These are phyloP conservation scores for Rhodinocichla rosea DNA, from an alignment of 2,113 vertebrate genomes.

Conservation along the genomic window DNA sequence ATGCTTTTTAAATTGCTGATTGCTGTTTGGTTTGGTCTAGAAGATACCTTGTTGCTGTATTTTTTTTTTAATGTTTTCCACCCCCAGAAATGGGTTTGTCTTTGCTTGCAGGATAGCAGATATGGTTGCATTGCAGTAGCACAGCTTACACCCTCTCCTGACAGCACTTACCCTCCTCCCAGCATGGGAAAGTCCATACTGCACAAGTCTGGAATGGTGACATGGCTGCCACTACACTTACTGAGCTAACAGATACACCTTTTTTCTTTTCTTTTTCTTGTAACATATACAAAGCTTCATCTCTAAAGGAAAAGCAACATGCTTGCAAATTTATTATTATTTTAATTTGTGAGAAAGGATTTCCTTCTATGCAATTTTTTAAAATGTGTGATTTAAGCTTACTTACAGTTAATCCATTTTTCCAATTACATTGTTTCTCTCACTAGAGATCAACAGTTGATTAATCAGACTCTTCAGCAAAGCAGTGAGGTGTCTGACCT, in stretches of 20 bases:
- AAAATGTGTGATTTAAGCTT: background rate
- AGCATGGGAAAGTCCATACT: background rate
- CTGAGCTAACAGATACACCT: background rate
- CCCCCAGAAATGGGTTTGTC: background rate
- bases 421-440: conserved; percentile 44
- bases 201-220: background rate
- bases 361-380: background rate
- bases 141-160: background rate
- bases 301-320: background rate
- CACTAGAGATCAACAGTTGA: conserved; percentile 22
- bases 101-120: background rate
- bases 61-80: background rate
- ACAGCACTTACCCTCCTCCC: background rate
- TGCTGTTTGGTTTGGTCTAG: background rate
- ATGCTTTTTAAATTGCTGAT: background rate
- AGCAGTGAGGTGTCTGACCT: conserved; percentile 34
- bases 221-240: background rate
- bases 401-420: conserved; percentile 40
- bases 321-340: background rate
- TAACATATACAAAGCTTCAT: background rate
- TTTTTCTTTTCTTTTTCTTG: rapidly evolving
- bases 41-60: background rate
- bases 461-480: conserved; percentile 12
- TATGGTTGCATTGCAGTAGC: background rate
- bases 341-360: background rate